Conservation (phyloP, 92 coral and sea anemone species). For the Paragorgia papillata region DNA sequence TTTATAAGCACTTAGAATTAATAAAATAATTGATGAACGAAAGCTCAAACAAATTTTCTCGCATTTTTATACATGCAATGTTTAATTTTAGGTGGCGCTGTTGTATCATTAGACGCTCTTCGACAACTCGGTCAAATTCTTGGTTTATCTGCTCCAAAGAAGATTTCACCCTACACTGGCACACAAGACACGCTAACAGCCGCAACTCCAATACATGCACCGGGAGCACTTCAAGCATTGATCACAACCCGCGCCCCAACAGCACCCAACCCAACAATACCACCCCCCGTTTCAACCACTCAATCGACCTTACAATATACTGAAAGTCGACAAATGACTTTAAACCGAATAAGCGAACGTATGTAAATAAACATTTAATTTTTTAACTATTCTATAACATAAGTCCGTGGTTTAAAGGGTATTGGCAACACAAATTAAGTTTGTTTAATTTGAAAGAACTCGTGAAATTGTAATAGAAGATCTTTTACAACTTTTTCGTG, state of each 20-base stretch:
- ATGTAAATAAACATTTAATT: background rate
- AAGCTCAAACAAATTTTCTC: too few relatives aligned
- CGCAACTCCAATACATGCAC: constrained; percentile 29
- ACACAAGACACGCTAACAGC: constrained; percentile 32
- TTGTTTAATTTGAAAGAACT: too few relatives aligned
- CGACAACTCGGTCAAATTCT: constrained; percentile 36
- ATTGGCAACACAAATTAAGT: too few relatives aligned
- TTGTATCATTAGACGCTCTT: constrained; percentile 32
- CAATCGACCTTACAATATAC: background rate
- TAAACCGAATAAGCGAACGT: constrained; percentile 39
- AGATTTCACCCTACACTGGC: constrained; percentile 44
- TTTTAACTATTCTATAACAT: background rate
- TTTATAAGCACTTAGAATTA: too few relatives aligned
- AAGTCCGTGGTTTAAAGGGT: too few relatives aligned
- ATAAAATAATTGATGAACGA: too few relatives aligned
- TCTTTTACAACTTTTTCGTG: too few relatives aligned
- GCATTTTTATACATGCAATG: too few relatives aligned
- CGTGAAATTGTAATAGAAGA: too few relatives aligned
- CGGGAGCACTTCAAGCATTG: background rate
- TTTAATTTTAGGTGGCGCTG: constrained; percentile 39
- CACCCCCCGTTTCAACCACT: background rate
- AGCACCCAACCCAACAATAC: background rate
- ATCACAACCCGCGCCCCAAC: background rate
- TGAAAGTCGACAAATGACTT: background rate
- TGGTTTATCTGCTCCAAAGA: constrained; percentile 18